Conservation (phyloP, 2,113 vertebrate species). For the Nasalis larvatus region DNA sequence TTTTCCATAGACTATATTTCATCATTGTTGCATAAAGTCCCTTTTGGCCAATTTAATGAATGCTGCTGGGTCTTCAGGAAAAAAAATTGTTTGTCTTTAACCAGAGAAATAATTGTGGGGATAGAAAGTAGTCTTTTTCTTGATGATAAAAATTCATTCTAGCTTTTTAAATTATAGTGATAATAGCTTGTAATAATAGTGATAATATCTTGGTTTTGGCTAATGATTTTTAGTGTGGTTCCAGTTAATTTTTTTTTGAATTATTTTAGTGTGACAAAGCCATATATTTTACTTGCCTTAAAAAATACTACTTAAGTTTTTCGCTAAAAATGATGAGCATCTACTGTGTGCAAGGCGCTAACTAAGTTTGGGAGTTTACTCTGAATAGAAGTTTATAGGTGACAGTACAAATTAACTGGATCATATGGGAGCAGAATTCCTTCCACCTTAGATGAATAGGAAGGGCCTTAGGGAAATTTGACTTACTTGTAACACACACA, state of each 20-base stretch:
- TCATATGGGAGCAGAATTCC: neutral
- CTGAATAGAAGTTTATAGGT: neutral
- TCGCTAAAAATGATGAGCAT: neutral
- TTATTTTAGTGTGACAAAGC: constrained; percentile 42
- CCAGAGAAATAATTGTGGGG: constrained; percentile 62
- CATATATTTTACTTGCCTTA: constrained; percentile 55
- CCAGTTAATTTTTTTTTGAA: constrained; percentile 56
- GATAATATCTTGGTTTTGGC: constrained; percentile 57
- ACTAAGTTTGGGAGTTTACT: neutral
- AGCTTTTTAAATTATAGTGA: constrained; percentile 58
- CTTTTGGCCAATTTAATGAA: constrained; percentile 72
- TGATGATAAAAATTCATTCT: constrained; percentile 71
- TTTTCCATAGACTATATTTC: constrained; percentile 50
- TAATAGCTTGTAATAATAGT: constrained; percentile 64
- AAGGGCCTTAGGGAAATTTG: neutral
- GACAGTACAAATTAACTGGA: neutral
- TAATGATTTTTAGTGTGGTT: constrained; percentile 63
- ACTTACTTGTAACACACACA: neutral
- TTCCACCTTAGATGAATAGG: neutral
- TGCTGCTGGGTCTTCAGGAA: constrained; percentile 48
- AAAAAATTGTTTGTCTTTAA: constrained; percentile 62
- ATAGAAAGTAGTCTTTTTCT: constrained; percentile 62
- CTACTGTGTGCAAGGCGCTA: neutral
- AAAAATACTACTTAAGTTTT: neutral
- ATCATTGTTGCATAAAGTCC: constrained; percentile 74